Evolutionary conservation across 2,113 vertebrate species (phyloP), one percentile per base, ranked within the genome.

Genomic region (Echinops telfairi): DNA sequence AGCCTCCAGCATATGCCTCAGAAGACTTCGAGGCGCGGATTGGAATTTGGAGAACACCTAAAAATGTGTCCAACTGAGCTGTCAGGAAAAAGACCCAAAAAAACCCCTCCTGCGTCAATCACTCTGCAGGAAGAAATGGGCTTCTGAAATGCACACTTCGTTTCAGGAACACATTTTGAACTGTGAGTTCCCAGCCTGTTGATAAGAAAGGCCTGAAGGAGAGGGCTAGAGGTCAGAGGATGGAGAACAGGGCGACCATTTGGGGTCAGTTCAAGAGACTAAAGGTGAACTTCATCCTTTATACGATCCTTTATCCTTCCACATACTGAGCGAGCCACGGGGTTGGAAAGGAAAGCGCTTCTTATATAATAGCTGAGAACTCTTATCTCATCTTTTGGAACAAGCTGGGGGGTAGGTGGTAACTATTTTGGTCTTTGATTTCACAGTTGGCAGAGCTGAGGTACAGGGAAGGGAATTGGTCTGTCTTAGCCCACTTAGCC

Each of bases 321-420:
- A 71, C 60, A 79, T 64, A 71, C 68, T 76, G 81, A 71, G 86
- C 47, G 88, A 88, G 79, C 79, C 11, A 33, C 90, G 85, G 70
- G 70, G 25, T 53, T 94, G 86, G 95, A 71, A 91, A 93, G 93
- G 76, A 94, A 94, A 93, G 17, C 20, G 64, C 47, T 85, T 77
- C 90, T 97, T 97, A 94, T 47, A 64, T 96, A 95, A 96, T 22
- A 95, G 86, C 93, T 6, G n/a, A 77, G 71, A 89, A 81, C 89
- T 94, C 96, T 96, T 95, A 96, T 95, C 97, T 96, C 80, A 83
- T 95, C 93, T 94, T 93, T 92, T 81, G 94, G 96, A 96, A 94
- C 94, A 95, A 86, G 94, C 86, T 93, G 80, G 47, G 53, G 43
- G 77, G 96, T 95, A 92, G 97, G 95, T 89, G 95, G 97, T 92